phyloP scores from a whole-genome alignment of 1,140 invertebrate genomes.

The Plectrocnemia conspersa region DNA sequence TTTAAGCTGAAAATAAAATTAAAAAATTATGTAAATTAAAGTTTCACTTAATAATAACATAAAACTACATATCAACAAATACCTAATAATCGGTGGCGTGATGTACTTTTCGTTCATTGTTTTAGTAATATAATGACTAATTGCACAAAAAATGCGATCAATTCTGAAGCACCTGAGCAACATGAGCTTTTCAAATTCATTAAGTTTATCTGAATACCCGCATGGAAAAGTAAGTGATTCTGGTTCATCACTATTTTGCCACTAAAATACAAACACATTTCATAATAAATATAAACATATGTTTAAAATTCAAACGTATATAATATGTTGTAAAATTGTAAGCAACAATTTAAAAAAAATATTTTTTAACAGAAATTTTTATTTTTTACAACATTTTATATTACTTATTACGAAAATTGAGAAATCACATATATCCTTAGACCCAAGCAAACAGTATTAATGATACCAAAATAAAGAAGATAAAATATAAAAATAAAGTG shows the following conservation, averaged over 20 bases:
- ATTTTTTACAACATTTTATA: conserved; percentile 13
- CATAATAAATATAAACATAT: conserved; percentile 8
- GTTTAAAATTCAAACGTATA: background rate
- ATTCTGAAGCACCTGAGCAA: conserved; percentile 79
- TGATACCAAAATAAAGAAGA: too few species aligned
- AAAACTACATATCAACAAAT: conserved; percentile 3
- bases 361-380: background rate
- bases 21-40: conserved; percentile 3
- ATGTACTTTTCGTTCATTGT: conserved; percentile 82
- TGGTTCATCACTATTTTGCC: conserved; percentile 77
- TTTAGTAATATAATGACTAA: conserved; percentile 73
- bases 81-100: conserved; percentile 73
- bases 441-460: too few species aligned
- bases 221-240: conserved; percentile 66
- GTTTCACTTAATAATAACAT: conserved; percentile 6
- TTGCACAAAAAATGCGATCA: conserved; percentile 76
- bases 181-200: conserved; percentile 73
- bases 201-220: conserved; percentile 59
- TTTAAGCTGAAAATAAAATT: conserved; percentile 59
- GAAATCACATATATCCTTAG: too few species aligned
- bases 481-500: too few species aligned
- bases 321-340: background rate
- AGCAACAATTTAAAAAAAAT: background rate
- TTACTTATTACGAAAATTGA: too few species aligned
- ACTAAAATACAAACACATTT: conserved; percentile 49